phyloP scores from a whole-genome alignment of 2,888 invertebrate genomes.

The Onchidella celtica region DNA sequence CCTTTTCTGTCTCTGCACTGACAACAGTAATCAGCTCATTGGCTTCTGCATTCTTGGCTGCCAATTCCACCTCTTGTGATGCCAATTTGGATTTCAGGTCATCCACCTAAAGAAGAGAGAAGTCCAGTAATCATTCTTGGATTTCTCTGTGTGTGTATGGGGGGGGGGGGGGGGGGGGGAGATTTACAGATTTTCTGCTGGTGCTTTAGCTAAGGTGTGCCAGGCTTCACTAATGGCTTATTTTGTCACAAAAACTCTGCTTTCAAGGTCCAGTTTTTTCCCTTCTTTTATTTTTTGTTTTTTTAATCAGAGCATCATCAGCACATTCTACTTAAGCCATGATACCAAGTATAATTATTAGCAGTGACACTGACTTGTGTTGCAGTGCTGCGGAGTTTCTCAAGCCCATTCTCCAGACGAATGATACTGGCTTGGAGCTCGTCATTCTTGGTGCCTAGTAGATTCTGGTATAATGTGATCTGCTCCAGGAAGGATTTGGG shows the following conservation, averaged over 20 bases:
- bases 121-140: too few relatives aligned
- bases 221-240: too few relatives aligned
- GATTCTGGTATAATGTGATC: slow-evolving; percentile 93
- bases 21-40: slow-evolving; percentile 94
- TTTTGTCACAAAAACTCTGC: too few relatives aligned
- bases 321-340: neutral
- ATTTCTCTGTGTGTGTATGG: too few relatives aligned
- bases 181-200: too few relatives aligned
- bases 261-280: too few relatives aligned
- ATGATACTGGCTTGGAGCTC: slow-evolving; percentile 92
- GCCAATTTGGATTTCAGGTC: slow-evolving; percentile 94
- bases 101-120: slow-evolving; percentile 88
- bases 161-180: too few relatives aligned
- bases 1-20: slow-evolving; percentile 97
- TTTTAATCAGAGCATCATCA: neutral
- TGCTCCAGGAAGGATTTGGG: slow-evolving; percentile 98
- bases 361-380: slow-evolving; percentile 87
- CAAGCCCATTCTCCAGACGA: slow-evolving; percentile 94
- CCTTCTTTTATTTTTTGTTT: too few relatives aligned
- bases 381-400: slow-evolving; percentile 93
- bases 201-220: too few relatives aligned
- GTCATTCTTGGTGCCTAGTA: slow-evolving; percentile 89
- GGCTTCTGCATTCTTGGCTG: slow-evolving; percentile 96
- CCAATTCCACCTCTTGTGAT: slow-evolving; percentile 94
- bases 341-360: neutral